Evolutionary conservation across 1,140 invertebrate genomes (phyloP).

Genomic region (Diachasma alloeum): DNA sequence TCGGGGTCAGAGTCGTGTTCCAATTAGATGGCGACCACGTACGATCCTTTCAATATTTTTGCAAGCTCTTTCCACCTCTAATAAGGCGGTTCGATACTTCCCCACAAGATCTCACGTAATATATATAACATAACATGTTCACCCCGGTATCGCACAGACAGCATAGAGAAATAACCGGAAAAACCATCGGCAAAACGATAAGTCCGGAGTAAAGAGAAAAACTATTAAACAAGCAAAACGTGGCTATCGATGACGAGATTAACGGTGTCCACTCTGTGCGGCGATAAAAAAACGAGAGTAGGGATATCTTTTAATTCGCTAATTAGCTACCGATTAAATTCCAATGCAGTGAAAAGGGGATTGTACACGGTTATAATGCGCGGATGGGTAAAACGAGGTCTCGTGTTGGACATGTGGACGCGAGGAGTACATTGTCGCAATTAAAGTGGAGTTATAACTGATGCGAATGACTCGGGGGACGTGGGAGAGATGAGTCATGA

Average conservation of each 20-base stretch:
- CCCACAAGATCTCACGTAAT: slow-evolving; percentile 29
- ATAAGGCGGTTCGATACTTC: slow-evolving; percentile 41
- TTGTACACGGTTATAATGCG: neutral
- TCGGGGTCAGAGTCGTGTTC: slow-evolving; percentile 64
- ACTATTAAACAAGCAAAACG: slow-evolving; percentile 13
- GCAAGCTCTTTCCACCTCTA: slow-evolving; percentile 36
- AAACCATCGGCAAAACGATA: neutral
- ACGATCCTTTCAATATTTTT: slow-evolving; percentile 28
- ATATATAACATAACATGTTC: slow-evolving; percentile 25
- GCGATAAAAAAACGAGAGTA: neutral
- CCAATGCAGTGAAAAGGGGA: neutral
- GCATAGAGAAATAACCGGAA: neutral
- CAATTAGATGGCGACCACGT: slow-evolving; percentile 52
- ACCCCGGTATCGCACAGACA: neutral
- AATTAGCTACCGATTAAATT: slow-evolving; percentile 32
- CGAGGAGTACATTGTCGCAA: slow-evolving; percentile 40
- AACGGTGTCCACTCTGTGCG: slow-evolving; percentile 20
- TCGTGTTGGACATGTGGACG: neutral
- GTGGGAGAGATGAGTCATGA: slow-evolving; percentile 30
- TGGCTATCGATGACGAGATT: slow-evolving; percentile 31
- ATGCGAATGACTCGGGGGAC: neutral
- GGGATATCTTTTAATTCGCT: slow-evolving; percentile 24
- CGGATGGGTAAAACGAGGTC: neutral
- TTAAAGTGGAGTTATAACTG: slow-evolving; percentile 42
- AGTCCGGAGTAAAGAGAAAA: neutral